Base-by-base conservation (phyloP, 2,888 invertebrate genomes). In the Eremobia ochroleuca region DNA sequence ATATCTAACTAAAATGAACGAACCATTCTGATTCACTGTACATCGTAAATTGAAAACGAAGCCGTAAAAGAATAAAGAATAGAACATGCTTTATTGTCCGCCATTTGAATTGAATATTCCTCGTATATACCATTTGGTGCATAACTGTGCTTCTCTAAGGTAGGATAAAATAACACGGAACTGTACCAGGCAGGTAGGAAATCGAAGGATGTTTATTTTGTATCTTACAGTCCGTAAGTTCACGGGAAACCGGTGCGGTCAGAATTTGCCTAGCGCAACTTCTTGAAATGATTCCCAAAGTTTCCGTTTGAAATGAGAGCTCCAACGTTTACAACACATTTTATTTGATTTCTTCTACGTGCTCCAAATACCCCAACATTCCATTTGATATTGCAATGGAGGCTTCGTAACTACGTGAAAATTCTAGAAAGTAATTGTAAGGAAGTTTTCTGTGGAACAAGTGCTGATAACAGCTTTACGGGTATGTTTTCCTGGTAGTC, bases 301-400 rank as follows among this genome's bases (percentile, higher is more conserved):
- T 79, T 85, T 74, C 76, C 72, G 65, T 83, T 84, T 82, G 69
- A 80, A 87, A 85, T 78, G 85, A 84, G 77, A 79, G 70, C 82
- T 84, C 55, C 62, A 77, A 77, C 80, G 77, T 81, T 85, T 73
- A 75, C 74, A 82, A 79, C 75, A 80, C 78, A 85, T 88, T 88
- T 89, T 83, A 90, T 90, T 86, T 86, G 85, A 87, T 90, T 85
- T 72, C 82, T 82, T 82, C 77, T 79, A 87, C 89, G 88, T 88
- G 87, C 64, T 85, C 69, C 76, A 85, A 89, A 89, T 88, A 87
- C 73, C 79, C 76, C 59, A 76, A 70, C 71, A 64, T 76, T 81
- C 73, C 68, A 70, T 74, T 78, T 85, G 59, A 81, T 80, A 87
- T 83, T 85, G 81, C 79, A 83, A 86, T 64, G 71, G 43, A 81